Evolutionary conservation across 2,888 invertebrate genomes (phyloP).

Genomic region (Gymnoscelis rufifasciata): DNA sequence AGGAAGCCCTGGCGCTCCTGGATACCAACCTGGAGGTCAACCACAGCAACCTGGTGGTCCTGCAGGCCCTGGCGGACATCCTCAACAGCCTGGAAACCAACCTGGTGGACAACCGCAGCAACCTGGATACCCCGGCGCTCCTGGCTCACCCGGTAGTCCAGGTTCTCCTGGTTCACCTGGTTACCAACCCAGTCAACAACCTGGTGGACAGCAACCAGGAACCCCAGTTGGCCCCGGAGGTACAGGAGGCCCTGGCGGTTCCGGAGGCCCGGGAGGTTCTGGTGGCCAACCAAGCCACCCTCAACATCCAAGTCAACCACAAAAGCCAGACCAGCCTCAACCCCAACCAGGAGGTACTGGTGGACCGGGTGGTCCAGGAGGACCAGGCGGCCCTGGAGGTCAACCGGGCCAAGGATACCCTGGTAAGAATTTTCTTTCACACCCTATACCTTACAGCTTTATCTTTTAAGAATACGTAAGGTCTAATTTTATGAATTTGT

Average conservation of each 20-base stretch:
- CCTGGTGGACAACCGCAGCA: constrained; percentile 22
- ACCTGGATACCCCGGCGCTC: constrained; percentile 30
- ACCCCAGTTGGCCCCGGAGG: background rate
- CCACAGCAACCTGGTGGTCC: background rate
- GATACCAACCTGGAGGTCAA: background rate
- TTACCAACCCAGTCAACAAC: no score
- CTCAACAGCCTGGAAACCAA: background rate
- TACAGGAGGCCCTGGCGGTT: background rate
- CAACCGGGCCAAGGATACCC: constrained; percentile 11
- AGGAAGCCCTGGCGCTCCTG: constrained; percentile 35
- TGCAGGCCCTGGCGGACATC: background rate
- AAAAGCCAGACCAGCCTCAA: background rate
- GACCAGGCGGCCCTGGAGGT: constrained; percentile 18
- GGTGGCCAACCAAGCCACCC: constrained; percentile 16
- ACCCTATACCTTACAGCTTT: no score
- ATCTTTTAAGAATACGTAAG: no score
- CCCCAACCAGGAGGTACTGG: no score
- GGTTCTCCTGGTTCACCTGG: background rate
- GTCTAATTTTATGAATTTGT: no score
- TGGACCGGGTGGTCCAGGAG: background rate
- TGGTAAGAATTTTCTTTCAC: background rate
- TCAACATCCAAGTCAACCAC: constrained; percentile 24
- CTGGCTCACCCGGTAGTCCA: constrained; percentile 9
- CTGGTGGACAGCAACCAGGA: no score
- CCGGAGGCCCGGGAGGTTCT: background rate